Conservation (phyloP, 2,888 invertebrate species). For the Neoascia interrupta region DNA sequence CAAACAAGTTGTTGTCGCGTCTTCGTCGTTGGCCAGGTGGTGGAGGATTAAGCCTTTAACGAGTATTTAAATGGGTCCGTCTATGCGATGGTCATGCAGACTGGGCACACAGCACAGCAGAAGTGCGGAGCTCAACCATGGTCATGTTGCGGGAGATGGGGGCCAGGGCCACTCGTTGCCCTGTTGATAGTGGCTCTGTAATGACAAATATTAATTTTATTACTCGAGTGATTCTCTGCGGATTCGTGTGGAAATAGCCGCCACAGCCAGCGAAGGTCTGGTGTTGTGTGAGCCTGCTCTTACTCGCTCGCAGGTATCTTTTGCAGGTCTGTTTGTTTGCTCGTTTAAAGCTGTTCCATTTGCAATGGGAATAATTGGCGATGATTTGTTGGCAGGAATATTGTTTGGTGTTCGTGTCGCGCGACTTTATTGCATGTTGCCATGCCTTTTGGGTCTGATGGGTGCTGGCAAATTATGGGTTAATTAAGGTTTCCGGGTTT, state of each 20-base stretch:
- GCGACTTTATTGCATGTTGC: conserved; percentile 57
- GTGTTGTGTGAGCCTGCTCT: too few species aligned
- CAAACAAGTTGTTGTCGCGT: conserved; percentile 15
- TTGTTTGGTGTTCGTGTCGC: conserved; percentile 51
- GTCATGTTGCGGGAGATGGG: conserved; percentile 14
- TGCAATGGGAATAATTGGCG: conserved; percentile 49
- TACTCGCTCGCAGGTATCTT: conserved; percentile 9
- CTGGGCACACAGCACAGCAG: conserved; percentile 37
- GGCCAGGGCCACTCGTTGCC: conserved; percentile 14
- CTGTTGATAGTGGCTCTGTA: conserved; percentile 34
- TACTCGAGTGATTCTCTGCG: conserved; percentile 19
- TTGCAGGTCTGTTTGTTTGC: conserved; percentile 23
- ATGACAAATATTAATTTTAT: conserved; percentile 57
- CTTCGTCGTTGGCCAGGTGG: conserved; percentile 39
- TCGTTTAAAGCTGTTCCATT: conserved; percentile 38
- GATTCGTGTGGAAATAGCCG: conserved; percentile 11
- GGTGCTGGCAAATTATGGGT: conserved; percentile 59
- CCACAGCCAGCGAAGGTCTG: too few species aligned
- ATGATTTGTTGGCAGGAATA: conserved; percentile 53
- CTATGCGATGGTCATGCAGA: conserved; percentile 37
- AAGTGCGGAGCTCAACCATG: conserved; percentile 30
- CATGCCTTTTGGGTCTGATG: conserved; percentile 52
- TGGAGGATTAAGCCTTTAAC: conserved; percentile 56
- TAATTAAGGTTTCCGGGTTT: conserved; percentile 63
- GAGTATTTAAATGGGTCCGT: conserved; percentile 49